Conservation (phyloP, 2,113 vertebrate genomes). For the Elanoides forficatus region DNA sequence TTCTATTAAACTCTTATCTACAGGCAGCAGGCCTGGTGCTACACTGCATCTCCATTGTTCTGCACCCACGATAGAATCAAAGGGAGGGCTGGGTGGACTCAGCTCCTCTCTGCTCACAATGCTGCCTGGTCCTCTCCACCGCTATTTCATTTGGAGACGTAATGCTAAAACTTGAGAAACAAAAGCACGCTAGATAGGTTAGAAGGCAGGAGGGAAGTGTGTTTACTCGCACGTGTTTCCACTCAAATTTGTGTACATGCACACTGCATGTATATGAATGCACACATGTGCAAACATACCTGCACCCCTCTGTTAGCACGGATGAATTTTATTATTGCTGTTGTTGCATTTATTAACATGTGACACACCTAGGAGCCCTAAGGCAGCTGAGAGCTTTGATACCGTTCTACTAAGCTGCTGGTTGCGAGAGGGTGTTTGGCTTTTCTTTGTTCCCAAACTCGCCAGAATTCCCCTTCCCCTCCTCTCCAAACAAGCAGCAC, state of each 20-base stretch:
- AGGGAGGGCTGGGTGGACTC: conserved; percentile 80
- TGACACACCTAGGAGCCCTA: neutral
- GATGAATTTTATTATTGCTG: neutral
- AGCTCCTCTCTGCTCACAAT: conserved; percentile 76
- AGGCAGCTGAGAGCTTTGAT: neutral
- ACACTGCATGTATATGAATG: rapidly evolving
- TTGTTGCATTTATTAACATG: neutral
- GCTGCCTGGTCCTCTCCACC: neutral
- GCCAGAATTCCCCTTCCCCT: neutral
- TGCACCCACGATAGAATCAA: conserved; percentile 84
- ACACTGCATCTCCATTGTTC: conserved; percentile 88
- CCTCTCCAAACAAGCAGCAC: rapidly evolving
- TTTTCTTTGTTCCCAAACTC: conserved; percentile 32
- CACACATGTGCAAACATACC: neutral
- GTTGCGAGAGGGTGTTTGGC: neutral
- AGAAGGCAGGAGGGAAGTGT: neutral
- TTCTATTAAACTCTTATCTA: conserved; percentile 98
- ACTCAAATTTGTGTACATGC: neutral
- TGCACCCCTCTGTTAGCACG: neutral
- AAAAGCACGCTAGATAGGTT: neutral
- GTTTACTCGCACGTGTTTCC: neutral
- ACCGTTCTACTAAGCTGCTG: neutral
- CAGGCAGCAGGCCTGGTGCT: conserved; percentile 85
- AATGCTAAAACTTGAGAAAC: conserved; percentile 40
- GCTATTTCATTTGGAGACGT: neutral